A percentile compares a stretch with the other conserved stretches of the same genome.
phyloP scores from a whole-genome alignment of 2,113 vertebrate genomes.

The Atlantisia rogersi region DNA sequence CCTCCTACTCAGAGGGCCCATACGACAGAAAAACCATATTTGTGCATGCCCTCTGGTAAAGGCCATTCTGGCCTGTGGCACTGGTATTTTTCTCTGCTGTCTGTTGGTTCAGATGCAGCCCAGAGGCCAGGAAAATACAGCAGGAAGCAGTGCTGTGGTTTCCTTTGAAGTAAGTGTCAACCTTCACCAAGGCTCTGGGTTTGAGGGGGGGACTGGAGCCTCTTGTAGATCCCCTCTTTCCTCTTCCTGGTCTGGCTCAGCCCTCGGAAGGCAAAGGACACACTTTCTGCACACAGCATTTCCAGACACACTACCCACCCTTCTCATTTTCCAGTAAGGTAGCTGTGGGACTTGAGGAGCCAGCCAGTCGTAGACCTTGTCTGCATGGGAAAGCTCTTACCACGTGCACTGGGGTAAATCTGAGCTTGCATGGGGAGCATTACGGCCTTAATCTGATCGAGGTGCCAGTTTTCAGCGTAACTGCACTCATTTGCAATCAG shows the following conservation, averaged over 20 bases:
- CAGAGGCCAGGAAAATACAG: neutral
- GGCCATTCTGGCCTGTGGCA: neutral
- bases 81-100: neutral
- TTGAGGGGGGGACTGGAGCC: neutral
- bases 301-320: neutral
- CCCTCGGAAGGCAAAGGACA: neutral
- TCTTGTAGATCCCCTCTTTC: neutral
- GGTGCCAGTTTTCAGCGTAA: neutral
- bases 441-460: neutral
- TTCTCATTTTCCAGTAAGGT: neutral
- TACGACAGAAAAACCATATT: neutral
- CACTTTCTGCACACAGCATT: neutral
- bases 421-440: neutral
- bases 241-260: neutral
- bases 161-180: neutral
- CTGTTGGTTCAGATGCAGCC: neutral
- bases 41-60: neutral
- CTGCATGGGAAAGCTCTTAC: neutral
- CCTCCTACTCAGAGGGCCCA: neutral
- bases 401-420: neutral
- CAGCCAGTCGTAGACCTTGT: neutral
- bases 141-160: neutral
- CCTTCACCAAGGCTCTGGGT: neutral
- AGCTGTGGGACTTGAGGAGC: neutral
- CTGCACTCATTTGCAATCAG: neutral